These are phyloP conservation scores for Lepus americanus DNA, from an alignment of 2,113 vertebrate species.

Conservation along the genomic window DNA sequence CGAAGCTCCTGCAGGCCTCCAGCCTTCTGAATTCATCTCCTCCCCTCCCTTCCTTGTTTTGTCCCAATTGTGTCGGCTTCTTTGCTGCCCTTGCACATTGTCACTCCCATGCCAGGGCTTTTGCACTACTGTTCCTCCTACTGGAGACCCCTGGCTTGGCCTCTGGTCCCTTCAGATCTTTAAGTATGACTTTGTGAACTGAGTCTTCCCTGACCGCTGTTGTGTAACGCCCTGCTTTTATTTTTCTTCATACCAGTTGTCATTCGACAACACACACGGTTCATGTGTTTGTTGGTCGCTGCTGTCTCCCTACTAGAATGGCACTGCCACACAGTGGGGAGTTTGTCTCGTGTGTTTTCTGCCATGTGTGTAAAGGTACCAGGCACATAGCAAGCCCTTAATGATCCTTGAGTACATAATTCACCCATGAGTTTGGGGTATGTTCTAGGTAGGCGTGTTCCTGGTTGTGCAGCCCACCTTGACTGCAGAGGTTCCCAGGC, in stretches of 20 bases:
- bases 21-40: neutral
- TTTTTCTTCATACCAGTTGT: slow-evolving; percentile 15
- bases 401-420: slow-evolving; percentile 24
- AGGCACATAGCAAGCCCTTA: neutral
- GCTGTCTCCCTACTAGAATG: neutral
- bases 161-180: neutral
- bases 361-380: neutral
- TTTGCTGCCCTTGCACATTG: neutral
- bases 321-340: neutral
- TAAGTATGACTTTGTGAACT: neutral
- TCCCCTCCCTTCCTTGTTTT: neutral
- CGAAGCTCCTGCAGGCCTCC: neutral
- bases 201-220: neutral
- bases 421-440: neutral
- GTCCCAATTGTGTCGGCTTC: neutral
- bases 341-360: neutral
- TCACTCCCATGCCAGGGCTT: neutral
- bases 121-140: neutral
- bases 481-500: neutral
- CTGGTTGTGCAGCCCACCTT: neutral
- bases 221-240: neutral
- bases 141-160: neutral
- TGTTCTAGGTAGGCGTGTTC: slow-evolving; percentile 23
- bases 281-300: neutral
- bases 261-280: slow-evolving; percentile 12